Evolutionary conservation across 1,140 invertebrate species (phyloP), one percentile per base, ranked within the genome.

Genomic region (Drosophila triauraria): DNA sequence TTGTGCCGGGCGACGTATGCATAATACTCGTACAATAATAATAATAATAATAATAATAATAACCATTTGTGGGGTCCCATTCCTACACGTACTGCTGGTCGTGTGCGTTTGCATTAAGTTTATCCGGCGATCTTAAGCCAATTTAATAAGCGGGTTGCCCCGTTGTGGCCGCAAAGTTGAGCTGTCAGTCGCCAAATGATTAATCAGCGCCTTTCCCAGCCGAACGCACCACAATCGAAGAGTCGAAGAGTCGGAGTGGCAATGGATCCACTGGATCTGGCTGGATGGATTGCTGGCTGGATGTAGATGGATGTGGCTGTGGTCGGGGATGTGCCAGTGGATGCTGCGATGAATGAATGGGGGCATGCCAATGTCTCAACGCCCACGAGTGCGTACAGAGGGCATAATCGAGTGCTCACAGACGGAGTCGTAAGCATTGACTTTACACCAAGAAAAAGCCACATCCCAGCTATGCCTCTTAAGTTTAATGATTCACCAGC

Each of bases 91-190:
- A 87, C 63, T 59, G 20, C 35, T 23, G 63, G 59, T 60, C 56
- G 72, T 47, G 35, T 69, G 63, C 63, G 64, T 68, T 78, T 80
- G 63, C 75, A 82, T 86, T 85, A 71, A 69, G 59, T 82, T 88
- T 88, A 88, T 88, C 85, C 88, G 88, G 81, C 86, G 80, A 88
- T 88, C 85, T 88, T 85, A 88, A 90, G 85, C 85, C 85, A 88
- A 88, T 88, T 88, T 88, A 88, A 88, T 88, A 88, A 88, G 85
- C 85, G 81, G 83, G 77, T 83, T 87, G 80, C 77, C 69, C 79
- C 71, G 76, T 78, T 78, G 76, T 78, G 67, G 75, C 76, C 76
- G 77, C 84, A 88, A 88, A 88, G 85, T 88, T 88, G 75, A 88
- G 85, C 85, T 88, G 85, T 88, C 85, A 88, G 85, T 88, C 81